Base-by-base conservation (phyloP, 2,113 vertebrate genomes). In the Meriones unguiculatus region DNA sequence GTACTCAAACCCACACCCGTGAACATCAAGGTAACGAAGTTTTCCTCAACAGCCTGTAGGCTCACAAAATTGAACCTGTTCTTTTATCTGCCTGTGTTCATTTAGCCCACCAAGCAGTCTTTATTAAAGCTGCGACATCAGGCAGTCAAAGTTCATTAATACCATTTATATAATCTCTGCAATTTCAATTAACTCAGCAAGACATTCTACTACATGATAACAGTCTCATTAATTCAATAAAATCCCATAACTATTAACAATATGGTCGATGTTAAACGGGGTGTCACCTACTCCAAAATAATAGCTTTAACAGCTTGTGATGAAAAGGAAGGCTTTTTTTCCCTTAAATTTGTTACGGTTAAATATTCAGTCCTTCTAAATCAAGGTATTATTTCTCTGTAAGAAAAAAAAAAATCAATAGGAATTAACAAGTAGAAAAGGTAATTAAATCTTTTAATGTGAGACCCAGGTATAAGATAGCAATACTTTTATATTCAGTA, bases 181-280 rank as follows among this genome's bases (percentile, higher is more conserved):
- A 98, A 98, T 99, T 99, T 99, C 98, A 99, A 99, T 99, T 99
- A 99, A 99, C 98, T 99, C 99, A 99, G 99, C 99, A 99, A 99
- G 98, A 99, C 98, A 99, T 98, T 99, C 98, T 98, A 98, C 98
- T 98, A 98, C 98, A 99, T 98, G 98, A 99, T 99, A 99, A 99
- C 98, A 98, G 98, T 99, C 99, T 99, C 99, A 99, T 99, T 99
- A 99, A 99, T 99, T 99, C 98, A 99, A 99, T 99, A 99, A 99
- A 99, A 99, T 98, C 99, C 98, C 98, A 98, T 98, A 99, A 99
- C 98, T 99, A 99, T 99, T 99, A 99, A 99, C 99, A 99, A 99
- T 99, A 99, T 99, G 99, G 98, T 99, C 98, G 98, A 99, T 99
- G 99, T 99, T 99, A 99, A 99, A 99, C 98, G 98, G 98, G 98